Evolutionary conservation across 2,113 vertebrate genomes (phyloP).

Genomic region (Podocnemis expansa): DNA sequence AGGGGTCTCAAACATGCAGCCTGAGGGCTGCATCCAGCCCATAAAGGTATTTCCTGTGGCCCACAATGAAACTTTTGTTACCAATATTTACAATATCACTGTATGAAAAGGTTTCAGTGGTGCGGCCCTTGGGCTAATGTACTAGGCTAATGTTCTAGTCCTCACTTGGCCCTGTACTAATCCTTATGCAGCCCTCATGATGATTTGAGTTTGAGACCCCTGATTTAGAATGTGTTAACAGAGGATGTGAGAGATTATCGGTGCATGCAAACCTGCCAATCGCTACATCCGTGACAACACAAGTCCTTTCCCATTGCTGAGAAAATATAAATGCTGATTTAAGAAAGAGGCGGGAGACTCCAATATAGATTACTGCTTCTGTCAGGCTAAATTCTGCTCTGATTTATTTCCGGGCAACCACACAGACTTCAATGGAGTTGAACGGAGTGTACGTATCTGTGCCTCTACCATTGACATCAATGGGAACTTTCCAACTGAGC

Average conservation of each 20-base stretch:
- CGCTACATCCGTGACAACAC: background rate
- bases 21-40: no score
- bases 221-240: background rate
- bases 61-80: no score
- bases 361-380: background rate
- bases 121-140: no score
- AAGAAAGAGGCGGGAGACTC: background rate
- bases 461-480: accelerated
- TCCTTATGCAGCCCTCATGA: no score
- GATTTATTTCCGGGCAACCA: accelerated
- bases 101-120: no score
- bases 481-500: background rate
- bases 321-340: background rate
- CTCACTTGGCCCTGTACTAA: no score
- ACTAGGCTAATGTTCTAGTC: no score
- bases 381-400: background rate
- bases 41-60: no score
- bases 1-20: no score
- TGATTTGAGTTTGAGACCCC: no score
- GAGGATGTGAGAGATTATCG: background rate
- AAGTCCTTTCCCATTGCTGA: background rate
- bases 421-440: accelerated
- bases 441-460: background rate
- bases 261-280: background rate
- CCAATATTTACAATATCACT: no score